phyloP scores from a whole-genome alignment of 2,113 vertebrate genomes.

The Cheilinus undulatus region DNA sequence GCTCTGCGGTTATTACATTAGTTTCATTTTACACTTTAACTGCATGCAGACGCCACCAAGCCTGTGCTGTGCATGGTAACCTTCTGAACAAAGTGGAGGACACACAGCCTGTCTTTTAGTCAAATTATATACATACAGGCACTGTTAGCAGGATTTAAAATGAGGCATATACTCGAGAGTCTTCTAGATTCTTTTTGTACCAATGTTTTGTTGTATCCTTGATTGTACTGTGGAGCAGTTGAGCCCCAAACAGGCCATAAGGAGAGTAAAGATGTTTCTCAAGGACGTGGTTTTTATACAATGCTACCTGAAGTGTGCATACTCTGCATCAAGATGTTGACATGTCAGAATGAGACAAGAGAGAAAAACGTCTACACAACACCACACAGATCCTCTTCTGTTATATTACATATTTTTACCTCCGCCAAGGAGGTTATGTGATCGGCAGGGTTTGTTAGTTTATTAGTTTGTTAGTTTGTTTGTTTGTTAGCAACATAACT shows the following conservation, averaged over 20 bases:
- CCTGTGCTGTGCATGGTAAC: slow-evolving; percentile 1
- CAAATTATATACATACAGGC: slow-evolving; percentile 9
- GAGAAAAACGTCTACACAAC: background rate
- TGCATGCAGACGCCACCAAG: slow-evolving; percentile 42
- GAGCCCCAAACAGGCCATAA: slow-evolving; percentile 8
- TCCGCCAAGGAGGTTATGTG: too few relatives aligned
- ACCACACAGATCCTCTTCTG: background rate
- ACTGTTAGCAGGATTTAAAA: background rate
- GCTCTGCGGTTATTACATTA: slow-evolving; percentile 73
- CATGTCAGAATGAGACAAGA: too few relatives aligned
- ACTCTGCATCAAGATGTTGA: too few relatives aligned
- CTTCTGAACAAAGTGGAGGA: slow-evolving; percentile 23
- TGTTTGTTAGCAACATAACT: too few relatives aligned
- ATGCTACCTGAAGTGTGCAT: slow-evolving; percentile 4
- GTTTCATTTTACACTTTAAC: slow-evolving; percentile 73
- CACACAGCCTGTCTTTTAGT: background rate
- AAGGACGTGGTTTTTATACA: slow-evolving; percentile 27
- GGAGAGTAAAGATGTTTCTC: slow-evolving; percentile 31
- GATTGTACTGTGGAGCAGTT: slow-evolving; percentile 30
- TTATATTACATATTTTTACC: background rate
- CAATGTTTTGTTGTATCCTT: background rate
- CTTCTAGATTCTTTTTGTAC: background rate
- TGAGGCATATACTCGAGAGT: background rate
- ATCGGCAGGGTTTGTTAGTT: too few relatives aligned
- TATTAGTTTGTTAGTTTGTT: too few relatives aligned